Conservation (phyloP, 2,113 vertebrate species). For the Micronycteris hirsuta region DNA sequence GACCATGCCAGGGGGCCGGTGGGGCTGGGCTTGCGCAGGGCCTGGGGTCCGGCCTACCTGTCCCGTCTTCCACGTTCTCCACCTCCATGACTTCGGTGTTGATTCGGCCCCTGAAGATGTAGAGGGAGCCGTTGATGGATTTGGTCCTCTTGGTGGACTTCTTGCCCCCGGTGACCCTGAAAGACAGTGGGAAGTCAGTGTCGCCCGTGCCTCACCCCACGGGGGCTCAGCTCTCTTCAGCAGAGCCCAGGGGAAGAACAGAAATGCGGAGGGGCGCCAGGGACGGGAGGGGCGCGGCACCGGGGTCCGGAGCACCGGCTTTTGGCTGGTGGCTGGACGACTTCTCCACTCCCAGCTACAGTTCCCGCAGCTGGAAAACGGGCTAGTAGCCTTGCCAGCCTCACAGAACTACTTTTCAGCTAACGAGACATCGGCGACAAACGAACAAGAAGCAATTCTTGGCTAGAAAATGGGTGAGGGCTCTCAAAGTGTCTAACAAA, state of each 20-base stretch:
- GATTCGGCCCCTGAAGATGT: slow-evolving; percentile 97
- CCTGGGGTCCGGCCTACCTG: slow-evolving; percentile 82
- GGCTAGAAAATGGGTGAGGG: background rate
- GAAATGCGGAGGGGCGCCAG: rapidly evolving
- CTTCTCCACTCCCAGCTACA: background rate
- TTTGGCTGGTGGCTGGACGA: background rate
- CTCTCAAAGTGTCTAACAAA: background rate
- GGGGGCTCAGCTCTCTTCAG: background rate
- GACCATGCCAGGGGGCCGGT: rapidly evolving
- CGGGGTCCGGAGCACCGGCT: rapidly evolving
- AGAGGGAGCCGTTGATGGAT: slow-evolving; percentile 95
- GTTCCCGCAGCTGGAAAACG: background rate
- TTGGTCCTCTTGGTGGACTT: slow-evolving; percentile 96
- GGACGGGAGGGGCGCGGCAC: background rate
- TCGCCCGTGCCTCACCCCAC: background rate
- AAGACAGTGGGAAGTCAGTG: background rate
- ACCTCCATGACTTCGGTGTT: slow-evolving; percentile 99
- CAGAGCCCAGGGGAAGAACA: background rate
- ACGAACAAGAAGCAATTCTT: background rate
- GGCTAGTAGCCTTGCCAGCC: background rate
- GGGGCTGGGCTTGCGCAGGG: background rate
- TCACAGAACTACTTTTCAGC: background rate
- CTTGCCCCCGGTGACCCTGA: slow-evolving; percentile 93
- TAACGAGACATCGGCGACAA: background rate
- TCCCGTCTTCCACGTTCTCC: slow-evolving; percentile 98